phyloP scores from a whole-genome alignment of 2,113 vertebrate species.

The Sclerurus mexicanus region DNA sequence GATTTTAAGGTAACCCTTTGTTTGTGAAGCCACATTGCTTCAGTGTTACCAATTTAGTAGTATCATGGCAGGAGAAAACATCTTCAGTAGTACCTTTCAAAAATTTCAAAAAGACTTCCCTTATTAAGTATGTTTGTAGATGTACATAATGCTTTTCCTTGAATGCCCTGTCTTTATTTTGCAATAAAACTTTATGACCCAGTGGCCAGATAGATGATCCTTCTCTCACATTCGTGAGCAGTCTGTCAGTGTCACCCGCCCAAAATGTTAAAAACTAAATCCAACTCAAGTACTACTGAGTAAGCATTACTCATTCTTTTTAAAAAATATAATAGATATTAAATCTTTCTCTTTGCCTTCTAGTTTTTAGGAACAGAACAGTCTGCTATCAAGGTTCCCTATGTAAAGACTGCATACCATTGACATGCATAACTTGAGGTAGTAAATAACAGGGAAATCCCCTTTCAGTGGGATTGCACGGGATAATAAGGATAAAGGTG shows the following conservation, averaged over 20 bases:
- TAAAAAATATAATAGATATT: neutral
- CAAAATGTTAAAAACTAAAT: neutral
- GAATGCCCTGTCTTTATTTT: neutral
- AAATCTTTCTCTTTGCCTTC: neutral
- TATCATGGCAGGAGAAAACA: neutral
- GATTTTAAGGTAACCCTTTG: neutral
- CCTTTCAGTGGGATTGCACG: neutral
- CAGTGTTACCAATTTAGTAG: neutral
- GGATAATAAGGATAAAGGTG: neutral
- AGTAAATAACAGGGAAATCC: neutral
- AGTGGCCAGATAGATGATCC: neutral
- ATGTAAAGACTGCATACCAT: neutral
- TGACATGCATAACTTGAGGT: neutral
- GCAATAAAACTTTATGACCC: neutral
- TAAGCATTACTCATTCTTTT: neutral
- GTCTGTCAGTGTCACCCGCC: neutral
- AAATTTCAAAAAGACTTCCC: neutral
- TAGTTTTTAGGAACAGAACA: neutral
- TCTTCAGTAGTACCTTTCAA: neutral
- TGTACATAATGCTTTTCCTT: neutral
- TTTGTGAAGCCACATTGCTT: neutral
- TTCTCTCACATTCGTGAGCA: neutral
- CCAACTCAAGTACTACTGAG: neutral
- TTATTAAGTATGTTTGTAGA: neutral
- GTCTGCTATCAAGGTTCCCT: neutral